Percentiles rank a stretch among this genome's conserved stretches.
These are phyloP conservation scores for Polypedilum vanderplanki DNA, from an alignment of 1,140 invertebrate genomes.

Conservation along the genomic window DNA sequence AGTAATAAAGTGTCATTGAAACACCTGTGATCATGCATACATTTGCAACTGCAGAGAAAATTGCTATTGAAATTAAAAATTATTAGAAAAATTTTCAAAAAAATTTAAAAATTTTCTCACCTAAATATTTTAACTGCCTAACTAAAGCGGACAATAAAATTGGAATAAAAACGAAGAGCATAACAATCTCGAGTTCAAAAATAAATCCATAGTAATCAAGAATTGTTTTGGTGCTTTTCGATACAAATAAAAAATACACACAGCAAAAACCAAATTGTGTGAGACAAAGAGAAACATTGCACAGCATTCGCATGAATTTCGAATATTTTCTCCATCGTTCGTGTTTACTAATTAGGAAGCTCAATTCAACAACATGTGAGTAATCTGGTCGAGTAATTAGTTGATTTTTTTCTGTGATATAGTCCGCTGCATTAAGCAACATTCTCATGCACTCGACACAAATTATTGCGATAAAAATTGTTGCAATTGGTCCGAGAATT, in stretches of 20 bases:
- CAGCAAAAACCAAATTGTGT: constrained; percentile 94
- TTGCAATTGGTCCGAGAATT: constrained; percentile 55
- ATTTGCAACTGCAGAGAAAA: constrained; percentile 64
- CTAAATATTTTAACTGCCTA: constrained; percentile 63
- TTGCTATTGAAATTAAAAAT: constrained; percentile 42
- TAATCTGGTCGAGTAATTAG: constrained; percentile 53
- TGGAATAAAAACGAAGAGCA: constrained; percentile 62
- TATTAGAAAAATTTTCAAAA: background rate
- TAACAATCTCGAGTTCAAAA: constrained; percentile 56
- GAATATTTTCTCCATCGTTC: constrained; percentile 52
- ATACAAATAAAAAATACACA: constrained; percentile 89
- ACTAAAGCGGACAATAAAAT: constrained; percentile 68
- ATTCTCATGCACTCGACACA: constrained; percentile 67
- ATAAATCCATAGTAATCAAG: constrained; percentile 52
- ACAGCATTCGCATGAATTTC: constrained; percentile 52
- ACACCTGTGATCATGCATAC: constrained; percentile 59
- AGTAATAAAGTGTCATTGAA: constrained; percentile 62
- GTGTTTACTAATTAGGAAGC: constrained; percentile 63
- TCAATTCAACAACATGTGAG: constrained; percentile 67
- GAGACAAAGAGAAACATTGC: constrained; percentile 74
- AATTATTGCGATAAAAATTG: constrained; percentile 59
- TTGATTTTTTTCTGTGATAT: constrained; percentile 46
- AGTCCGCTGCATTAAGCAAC: constrained; percentile 61
- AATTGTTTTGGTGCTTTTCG: constrained; percentile 64
- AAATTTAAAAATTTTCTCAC: background rate